Evolutionary conservation across 2,797 vertebrate genomes (phyloP), one percentile per base, ranked within the genome.

Genomic region (Dermochelys coriacea): DNA sequence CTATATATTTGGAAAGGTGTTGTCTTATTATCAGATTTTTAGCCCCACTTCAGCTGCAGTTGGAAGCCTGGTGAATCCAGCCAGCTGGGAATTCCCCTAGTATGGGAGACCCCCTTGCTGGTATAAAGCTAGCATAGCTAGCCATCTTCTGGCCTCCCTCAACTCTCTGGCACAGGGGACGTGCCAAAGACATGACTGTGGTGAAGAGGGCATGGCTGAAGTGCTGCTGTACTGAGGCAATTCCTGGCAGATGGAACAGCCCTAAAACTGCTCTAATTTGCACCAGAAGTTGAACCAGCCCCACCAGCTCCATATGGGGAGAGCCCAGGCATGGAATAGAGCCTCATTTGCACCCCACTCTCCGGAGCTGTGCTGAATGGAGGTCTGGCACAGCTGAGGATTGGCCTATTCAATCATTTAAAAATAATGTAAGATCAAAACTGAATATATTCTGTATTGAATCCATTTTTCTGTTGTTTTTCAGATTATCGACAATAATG

Each of bases 211-310:
- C 2, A 16, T 19, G 75, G 47, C 47, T 50, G 5, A 50, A 50
- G 3, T 15, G 2, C 27, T 80, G 54, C 0, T 0, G 12, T 16
- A 16, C 15, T 8, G 37, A 12, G 21, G n/a, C 68, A 41, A 41
- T 41, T 71, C 10, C 68, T 2, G 21, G 19, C 21, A 71, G n/a
- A 10, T 71, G 34, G n/a, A 71, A 23, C n/a, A 68, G 9, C 64
- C 19, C 19, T 21, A 37, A 23, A 71, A 11, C 16, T 37, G 10
- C 37, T 71, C 37, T 6, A 12, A 41, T 23, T 41, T 37, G 68
- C 68, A 41, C 19, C 37, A 68, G 19, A 9, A 37, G 9, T 64
- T 68, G 64, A 68, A 37, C 18, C 64, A 71, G 68, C n/a, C n/a
- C 10, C 19, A 41, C 21, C 10, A 77, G 12, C 27, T 77, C 14